phyloP scores from a whole-genome alignment of 2,888 invertebrate species.

The Morpho helenor region DNA sequence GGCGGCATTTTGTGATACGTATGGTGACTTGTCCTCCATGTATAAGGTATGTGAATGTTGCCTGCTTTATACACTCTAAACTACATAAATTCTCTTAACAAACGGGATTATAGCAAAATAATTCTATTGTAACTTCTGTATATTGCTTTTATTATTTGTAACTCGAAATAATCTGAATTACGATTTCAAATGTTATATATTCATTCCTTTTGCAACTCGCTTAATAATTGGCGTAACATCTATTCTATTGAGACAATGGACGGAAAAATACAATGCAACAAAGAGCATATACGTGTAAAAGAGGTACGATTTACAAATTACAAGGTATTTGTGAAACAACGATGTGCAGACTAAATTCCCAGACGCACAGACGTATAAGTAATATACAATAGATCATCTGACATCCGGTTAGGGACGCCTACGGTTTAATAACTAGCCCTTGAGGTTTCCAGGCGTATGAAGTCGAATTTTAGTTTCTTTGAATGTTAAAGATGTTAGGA shows the following conservation, averaged over 20 bases:
- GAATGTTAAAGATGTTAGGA: no score
- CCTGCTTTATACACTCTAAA: no score
- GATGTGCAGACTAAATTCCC: slow-evolving; percentile 51
- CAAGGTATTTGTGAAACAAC: slow-evolving; percentile 23
- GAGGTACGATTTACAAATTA: slow-evolving; percentile 29
- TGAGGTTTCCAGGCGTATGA: not conserved
- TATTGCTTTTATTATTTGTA: no score
- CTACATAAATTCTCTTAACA: no score
- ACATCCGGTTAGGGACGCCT: slow-evolving; percentile 56
- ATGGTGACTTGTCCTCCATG: no score
- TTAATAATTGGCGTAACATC: slow-evolving; percentile 33
- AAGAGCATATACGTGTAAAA: slow-evolving; percentile 16
- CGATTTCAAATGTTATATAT: not conserved
- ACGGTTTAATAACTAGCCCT: slow-evolving; percentile 52
- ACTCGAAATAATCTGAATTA: no score
- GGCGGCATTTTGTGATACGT: no score
- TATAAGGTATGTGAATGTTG: no score
- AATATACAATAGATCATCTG: slow-evolving; percentile 67
- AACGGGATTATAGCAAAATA: no score
- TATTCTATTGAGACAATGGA: slow-evolving; percentile 22
- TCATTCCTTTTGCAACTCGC: slow-evolving; percentile 17
- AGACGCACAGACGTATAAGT: slow-evolving; percentile 46
- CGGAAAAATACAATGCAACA: slow-evolving; percentile 25
- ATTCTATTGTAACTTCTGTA: no score
- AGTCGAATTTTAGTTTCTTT: no score